These are phyloP conservation scores for Okapia johnstoni DNA, from an alignment of 2,113 vertebrate genomes.

Conservation along the genomic window DNA sequence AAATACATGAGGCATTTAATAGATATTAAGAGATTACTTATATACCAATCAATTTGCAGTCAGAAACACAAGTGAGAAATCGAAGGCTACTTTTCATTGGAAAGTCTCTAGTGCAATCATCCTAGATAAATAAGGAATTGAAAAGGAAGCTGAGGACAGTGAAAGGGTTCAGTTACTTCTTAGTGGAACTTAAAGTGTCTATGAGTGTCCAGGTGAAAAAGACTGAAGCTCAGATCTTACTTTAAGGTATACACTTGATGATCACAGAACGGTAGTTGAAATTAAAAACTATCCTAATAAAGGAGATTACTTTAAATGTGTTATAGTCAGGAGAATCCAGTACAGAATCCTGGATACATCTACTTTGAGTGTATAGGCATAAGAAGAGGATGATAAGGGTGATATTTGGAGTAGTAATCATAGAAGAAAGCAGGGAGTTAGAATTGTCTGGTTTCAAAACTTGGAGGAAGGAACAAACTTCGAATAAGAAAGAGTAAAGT, in stretches of 20 bases:
- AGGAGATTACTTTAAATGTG: background rate
- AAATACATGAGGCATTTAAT: background rate
- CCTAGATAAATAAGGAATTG: background rate
- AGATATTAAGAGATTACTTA: background rate
- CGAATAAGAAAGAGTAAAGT: background rate
- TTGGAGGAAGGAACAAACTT: background rate
- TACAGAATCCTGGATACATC: background rate
- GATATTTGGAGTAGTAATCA: background rate
- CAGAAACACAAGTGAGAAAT: background rate
- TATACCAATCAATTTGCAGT: background rate
- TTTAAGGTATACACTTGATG: background rate
- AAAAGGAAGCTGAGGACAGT: background rate
- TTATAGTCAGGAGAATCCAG: background rate
- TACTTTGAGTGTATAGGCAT: background rate
- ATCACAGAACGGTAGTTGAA: background rate
- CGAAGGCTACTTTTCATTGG: background rate
- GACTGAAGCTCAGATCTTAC: background rate
- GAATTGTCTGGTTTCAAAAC: background rate
- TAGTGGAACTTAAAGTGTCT: background rate
- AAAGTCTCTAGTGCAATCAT: background rate
- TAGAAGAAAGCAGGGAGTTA: background rate
- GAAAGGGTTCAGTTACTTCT: background rate
- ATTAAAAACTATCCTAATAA: background rate
- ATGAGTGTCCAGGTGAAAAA: background rate
- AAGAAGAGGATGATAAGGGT: background rate